Percentiles rank a stretch among this genome's conserved stretches.
These are phyloP conservation scores for Bubo bubo DNA, from an alignment of 2,113 vertebrate species.

Conservation along the genomic window DNA sequence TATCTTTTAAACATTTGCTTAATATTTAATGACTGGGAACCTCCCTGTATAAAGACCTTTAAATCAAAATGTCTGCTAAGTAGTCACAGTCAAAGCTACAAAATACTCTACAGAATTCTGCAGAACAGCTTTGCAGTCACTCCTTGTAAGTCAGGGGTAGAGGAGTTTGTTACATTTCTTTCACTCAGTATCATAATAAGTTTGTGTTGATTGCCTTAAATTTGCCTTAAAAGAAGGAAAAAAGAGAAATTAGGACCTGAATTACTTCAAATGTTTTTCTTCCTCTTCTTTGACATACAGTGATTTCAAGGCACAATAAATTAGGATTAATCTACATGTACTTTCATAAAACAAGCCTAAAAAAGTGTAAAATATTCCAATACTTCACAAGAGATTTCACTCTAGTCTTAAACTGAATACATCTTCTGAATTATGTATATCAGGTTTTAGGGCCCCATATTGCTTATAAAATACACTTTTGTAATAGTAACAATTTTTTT, in stretches of 20 bases:
- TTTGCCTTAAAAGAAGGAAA: background rate
- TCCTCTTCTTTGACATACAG: background rate
- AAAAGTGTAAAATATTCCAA: background rate
- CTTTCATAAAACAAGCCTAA: background rate
- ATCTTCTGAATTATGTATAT: background rate
- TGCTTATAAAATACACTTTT: background rate
- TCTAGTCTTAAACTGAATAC: background rate
- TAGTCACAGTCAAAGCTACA: background rate
- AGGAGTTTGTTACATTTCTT: background rate
- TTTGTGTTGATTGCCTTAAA: background rate
- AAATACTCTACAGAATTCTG: background rate
- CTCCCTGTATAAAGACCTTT: background rate
- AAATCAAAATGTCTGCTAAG: background rate
- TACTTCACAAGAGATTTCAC: background rate
- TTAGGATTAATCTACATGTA: background rate
- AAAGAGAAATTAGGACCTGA: background rate
- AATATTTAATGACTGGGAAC: background rate
- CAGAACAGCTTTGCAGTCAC: background rate
- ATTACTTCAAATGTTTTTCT: background rate
- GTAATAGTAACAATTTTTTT: background rate
- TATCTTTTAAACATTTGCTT: background rate
- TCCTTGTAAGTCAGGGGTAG: background rate
- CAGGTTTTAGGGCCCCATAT: background rate
- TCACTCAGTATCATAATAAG: background rate
- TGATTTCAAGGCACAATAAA: background rate